Evolutionary conservation across 2,888 invertebrate species (phyloP), one percentile per base, ranked within the genome.

Genomic region (Chymomyza fuscimana): DNA sequence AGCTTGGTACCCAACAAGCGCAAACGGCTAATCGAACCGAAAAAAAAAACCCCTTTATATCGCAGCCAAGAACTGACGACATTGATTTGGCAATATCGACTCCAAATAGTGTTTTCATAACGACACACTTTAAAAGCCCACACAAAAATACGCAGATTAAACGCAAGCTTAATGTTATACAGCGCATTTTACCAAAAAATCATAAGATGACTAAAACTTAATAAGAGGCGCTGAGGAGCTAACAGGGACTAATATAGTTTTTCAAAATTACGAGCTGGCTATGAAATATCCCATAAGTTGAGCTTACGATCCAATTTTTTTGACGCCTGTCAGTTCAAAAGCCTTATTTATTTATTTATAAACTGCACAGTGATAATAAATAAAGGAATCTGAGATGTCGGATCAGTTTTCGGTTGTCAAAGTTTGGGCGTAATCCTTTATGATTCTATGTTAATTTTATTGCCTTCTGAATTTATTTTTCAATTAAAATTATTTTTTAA

Each of bases 101-200:
- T 54, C 91, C 91, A 29, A 89, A 89, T 62, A 89, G 88, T 62
- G 75, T 89, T n/a, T 89, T 89, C 25, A 90, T 91, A 40, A 91
- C 91, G 32, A 91, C 91, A 12, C 76, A 87, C 63, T 91, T 91
- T 50, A 91, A 91, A 74, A 89, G 83, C 52, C 90, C 88, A 2
- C 75, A 78, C 16, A 89, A 74, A 60, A 86, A 90, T 62, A 73
- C 82, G 6, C 83, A 86, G 52, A 71, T 83, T 50, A 82, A 89
- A 65, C 77, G 73, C 0, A 70, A 75, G n/a, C 74, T 88, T 1
- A 65, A 75, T 19, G 64, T 72, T 5, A 58, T 83, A 25, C 81
- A 79, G 50, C 82, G 78, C 63, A 87, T 69, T 79, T 83, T 91
- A 84, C 91, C 91, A 77, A 91, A 90, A 87, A 91, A 91, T 79